Base-by-base conservation (phyloP, 2,888 invertebrate genomes). In the Hyposoter dolosus region DNA sequence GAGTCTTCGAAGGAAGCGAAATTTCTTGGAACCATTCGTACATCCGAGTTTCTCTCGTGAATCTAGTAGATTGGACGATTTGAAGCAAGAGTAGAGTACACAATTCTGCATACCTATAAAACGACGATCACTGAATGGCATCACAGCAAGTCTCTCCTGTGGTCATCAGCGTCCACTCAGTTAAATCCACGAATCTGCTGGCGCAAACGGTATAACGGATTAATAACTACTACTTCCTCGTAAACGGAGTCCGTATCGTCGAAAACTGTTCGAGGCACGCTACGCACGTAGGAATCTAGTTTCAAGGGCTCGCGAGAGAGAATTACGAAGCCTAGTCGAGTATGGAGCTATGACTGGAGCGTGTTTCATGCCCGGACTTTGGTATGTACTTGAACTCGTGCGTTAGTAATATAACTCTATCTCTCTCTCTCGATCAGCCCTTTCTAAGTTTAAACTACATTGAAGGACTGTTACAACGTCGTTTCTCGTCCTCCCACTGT, bases 171-270 rank as follows among this genome's bases (percentile, higher is more conserved):
- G 81, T 72, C 43, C 66, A 75, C 23, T 45, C 65, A 60, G 71
- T 53, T 28, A 17, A 65, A 43, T 71, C n/a, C 69, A 19, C 28
- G n/a, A 47, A 63, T 60, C 56, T 32, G 69, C 56, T 47, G 17
- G 28, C 45, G 32, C 53, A 40, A 66, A 74, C 71, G 56, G 50
- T 43, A 85, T 71, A 75, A 85, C 88, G 85, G 88, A 90, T 91
- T 91, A 91, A 90, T 88, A 88, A 86, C 88, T 82, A 76, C 83
- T 53, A 53, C 72, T 40, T 82, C 86, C 88, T 89, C 90, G 88
- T 90, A 89, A 90, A 90, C 87, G 87, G 88, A 88, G 84, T 86
- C 66, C 88, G 23, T 87, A 89, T 74, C 84, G 84, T 76, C 82
- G 81, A 78, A 77, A 82, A 80, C 71, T 56, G 60, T 80, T 75